These are phyloP conservation scores for Sprattus sprattus DNA, from an alignment of 2,113 vertebrate species.

Conservation along the genomic window DNA sequence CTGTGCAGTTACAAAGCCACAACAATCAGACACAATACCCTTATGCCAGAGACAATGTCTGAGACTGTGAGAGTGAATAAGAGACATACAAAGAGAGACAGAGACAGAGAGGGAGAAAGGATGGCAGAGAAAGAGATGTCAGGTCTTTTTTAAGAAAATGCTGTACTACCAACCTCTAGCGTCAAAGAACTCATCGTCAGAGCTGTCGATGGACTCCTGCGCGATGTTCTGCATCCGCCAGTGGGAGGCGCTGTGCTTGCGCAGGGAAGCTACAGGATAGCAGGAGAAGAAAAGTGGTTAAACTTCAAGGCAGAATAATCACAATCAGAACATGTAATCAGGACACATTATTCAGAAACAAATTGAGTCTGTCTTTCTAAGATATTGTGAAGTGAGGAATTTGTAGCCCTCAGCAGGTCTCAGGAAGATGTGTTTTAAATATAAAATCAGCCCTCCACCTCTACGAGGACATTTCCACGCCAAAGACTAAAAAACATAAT, in stretches of 20 bases:
- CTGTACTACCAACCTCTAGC: slow-evolving; percentile 85
- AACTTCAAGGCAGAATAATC: not conserved
- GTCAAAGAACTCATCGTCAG: slow-evolving; percentile 97
- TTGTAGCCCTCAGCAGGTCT: no score
- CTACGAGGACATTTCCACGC: not conserved
- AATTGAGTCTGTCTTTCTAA: not conserved
- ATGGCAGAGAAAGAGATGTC: not conserved
- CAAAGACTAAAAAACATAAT: not conserved
- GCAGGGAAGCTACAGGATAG: slow-evolving; percentile 40
- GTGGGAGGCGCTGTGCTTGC: slow-evolving; percentile 75
- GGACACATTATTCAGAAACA: slow-evolving; percentile 23
- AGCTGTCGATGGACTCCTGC: slow-evolving; percentile 91
- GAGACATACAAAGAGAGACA: not conserved
- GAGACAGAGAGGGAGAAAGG: not conserved
- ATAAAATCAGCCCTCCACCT: not conserved
- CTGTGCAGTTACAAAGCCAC: not conserved
- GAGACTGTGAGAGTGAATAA: not conserved
- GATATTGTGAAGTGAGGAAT: not conserved
- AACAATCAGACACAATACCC: no score
- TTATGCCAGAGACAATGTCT: no score
- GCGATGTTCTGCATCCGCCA: slow-evolving; percentile 87
- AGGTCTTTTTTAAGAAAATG: no score
- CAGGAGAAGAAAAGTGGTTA: not conserved
- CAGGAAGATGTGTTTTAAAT: not conserved
- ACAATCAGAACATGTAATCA: slow-evolving; percentile 13